Conservation (phyloP, 2,113 vertebrate genomes). For the Myotis yumanensis region DNA sequence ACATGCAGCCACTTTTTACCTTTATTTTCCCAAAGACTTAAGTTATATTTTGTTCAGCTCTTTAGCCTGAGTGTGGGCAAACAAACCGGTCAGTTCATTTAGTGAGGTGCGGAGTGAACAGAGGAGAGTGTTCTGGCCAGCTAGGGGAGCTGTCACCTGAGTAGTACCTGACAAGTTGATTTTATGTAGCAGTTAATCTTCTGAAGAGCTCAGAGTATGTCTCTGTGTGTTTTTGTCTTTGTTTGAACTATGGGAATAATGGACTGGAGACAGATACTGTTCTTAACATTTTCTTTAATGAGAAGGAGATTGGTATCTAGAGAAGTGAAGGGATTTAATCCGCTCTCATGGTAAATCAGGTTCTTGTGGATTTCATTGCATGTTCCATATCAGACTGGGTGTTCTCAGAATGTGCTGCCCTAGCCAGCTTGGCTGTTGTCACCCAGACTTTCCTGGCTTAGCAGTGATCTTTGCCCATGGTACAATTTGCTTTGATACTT, state of each 20-base stretch:
- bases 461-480: neutral
- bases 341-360: neutral
- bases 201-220: slow-evolving; percentile 5
- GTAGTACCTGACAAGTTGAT: neutral
- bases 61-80: neutral
- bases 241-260: slow-evolving; percentile 5
- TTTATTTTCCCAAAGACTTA: neutral
- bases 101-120: slow-evolving; percentile 2
- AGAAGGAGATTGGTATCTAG: neutral
- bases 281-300: slow-evolving; percentile 13
- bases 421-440: neutral
- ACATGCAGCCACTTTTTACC: neutral
- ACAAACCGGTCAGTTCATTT: neutral
- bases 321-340: neutral
- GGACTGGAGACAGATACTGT: neutral
- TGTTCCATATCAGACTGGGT: neutral
- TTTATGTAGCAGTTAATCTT: slow-evolving; percentile 36
- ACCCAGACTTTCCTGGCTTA: slow-evolving; percentile 11
- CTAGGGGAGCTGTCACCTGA: slow-evolving; percentile 4
- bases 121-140: neutral
- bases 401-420: neutral
- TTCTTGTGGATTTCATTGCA: neutral
- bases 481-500: neutral
- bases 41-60: neutral
- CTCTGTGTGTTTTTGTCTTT: slow-evolving; percentile 38